Percentiles rank a stretch among this genome's conserved stretches.
These are phyloP conservation scores for Collichthys lucidus DNA, from an alignment of 2,113 vertebrate genomes.

Conservation along the genomic window DNA sequence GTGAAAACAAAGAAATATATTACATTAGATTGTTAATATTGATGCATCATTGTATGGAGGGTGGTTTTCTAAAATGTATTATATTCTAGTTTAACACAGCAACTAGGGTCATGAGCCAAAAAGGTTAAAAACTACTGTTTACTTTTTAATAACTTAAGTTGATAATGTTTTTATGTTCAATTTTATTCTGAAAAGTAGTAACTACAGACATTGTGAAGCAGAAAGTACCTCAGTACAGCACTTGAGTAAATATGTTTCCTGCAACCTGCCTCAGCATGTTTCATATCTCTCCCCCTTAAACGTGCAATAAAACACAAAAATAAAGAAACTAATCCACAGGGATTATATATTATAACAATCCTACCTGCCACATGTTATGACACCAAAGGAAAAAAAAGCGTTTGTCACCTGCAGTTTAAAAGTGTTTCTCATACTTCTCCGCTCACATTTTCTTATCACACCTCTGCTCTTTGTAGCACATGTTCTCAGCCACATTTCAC, in stretches of 20 bases:
- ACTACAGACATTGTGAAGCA: too few species aligned
- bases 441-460: constrained; percentile 12
- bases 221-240: neutral
- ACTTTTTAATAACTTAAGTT: neutral
- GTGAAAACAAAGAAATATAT: neutral
- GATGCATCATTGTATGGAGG: neutral
- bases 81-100: too few species aligned
- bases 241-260: neutral
- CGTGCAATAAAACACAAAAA: neutral
- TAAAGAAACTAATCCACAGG: neutral
- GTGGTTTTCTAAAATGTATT: neutral
- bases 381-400: neutral
- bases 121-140: neutral
- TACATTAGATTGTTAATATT: neutral
- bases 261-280: too few species aligned
- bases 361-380: neutral
- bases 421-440: neutral
- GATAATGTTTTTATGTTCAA: too few species aligned
- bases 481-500: constrained; percentile 27
- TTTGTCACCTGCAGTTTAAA: neutral
- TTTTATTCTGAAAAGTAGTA: neutral
- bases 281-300: neutral
- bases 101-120: neutral
- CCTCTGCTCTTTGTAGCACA: constrained; percentile 10
- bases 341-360: neutral